These are phyloP conservation scores for Sebastes itinus DNA, from an alignment of 2,797 vertebrate species.

Conservation along the genomic window DNA sequence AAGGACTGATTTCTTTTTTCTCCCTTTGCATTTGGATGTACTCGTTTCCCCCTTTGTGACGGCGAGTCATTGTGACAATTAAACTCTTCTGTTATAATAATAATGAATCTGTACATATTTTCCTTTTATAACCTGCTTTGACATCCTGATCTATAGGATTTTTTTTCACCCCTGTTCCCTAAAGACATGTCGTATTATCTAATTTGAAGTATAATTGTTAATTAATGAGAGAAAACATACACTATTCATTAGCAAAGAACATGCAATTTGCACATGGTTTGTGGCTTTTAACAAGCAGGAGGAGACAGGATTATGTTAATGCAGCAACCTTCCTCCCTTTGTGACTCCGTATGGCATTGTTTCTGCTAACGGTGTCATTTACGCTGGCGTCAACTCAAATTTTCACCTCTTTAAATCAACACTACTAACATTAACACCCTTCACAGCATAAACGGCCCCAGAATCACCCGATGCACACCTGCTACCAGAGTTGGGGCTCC, in stretches of 20 bases:
- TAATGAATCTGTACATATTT: not conserved
- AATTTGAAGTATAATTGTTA: not conserved
- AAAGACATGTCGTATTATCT: not conserved
- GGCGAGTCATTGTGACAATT: not conserved
- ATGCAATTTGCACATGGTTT: not conserved
- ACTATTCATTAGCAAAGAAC: not conserved
- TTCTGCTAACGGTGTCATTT: not conserved
- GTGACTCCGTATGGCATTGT: not conserved
- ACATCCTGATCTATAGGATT: not conserved
- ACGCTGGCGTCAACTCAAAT: not conserved
- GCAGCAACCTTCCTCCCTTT: not conserved
- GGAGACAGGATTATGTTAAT: not conserved
- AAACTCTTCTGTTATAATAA: not conserved
- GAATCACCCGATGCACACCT: not conserved
- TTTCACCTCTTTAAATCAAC: slow-evolving; percentile 13
- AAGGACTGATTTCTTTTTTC: slow-evolving; percentile 1
- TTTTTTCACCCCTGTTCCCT: not conserved
- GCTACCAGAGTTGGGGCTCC: not conserved
- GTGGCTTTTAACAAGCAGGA: not conserved
- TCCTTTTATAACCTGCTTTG: not conserved
- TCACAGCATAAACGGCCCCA: not conserved
- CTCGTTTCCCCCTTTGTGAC: not conserved
- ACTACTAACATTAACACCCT: not conserved
- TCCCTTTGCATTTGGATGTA: not conserved
- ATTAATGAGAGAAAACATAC: not conserved